Evolutionary conservation across 2,888 invertebrate species (phyloP), one percentile per base, ranked within the genome.

Genomic region (Agapetus fuscipes): DNA sequence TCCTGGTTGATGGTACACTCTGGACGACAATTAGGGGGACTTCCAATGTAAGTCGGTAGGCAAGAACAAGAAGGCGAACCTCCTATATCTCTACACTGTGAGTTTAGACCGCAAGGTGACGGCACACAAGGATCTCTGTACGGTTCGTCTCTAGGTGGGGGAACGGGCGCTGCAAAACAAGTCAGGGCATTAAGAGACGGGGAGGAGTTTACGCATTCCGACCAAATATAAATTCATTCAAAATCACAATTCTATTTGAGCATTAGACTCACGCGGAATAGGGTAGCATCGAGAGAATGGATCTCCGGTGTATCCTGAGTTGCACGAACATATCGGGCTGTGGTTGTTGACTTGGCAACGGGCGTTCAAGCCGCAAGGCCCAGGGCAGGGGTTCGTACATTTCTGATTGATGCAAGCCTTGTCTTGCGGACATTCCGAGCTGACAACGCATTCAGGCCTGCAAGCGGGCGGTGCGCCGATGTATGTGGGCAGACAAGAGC

Each of bases 31-130:
- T 80, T 80, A 33, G 83, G 81, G 28, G 86, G 83, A 48, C 78
- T 76, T 34, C 87, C 87, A 43, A 74, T 69, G 54, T 80, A 86
- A 50, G 75, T 76, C 20, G 75, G 63, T 37, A 80, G 57, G 55
- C 87, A 88, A 31, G 81, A 75, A 55, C 87, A 88, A 26, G 79
- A 76, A 16, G 84, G 81, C 14, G 68, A 62, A 27, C 74, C 74
- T 43, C 78, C 75, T 10, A 72, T 61, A 49, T 80, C 75, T 43
- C 75, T 71, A 53, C 88, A 88, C 54, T 80, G 72, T 3, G 86
- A 78, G 55, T 83, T 81, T 17, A 78, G 74, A 15, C 88, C 88
- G 55, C 88, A 88, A 1, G 86, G 85, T 28, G 83, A 80, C 16
- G 84, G 85, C 36, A 77, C 56, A 55, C 87, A 87, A 31, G 84